These are phyloP conservation scores for Eilema griseolum DNA, from an alignment of 2,888 invertebrate genomes.

Conservation along the genomic window DNA sequence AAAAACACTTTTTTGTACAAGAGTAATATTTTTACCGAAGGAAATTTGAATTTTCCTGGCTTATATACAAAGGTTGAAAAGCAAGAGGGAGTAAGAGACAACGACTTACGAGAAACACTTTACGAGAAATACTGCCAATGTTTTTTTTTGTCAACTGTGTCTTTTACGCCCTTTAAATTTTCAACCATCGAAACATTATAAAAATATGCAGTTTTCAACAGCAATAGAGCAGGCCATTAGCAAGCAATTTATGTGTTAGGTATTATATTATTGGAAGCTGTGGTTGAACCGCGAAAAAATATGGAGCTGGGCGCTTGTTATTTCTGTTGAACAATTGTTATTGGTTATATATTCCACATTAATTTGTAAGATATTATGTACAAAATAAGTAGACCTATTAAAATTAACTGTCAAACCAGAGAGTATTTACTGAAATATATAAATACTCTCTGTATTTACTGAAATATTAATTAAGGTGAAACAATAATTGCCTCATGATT, in stretches of 20 bases:
- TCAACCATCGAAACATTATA: background rate
- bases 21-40: background rate
- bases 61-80: too few species aligned
- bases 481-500: background rate
- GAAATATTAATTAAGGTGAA: background rate
- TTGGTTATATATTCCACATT: constrained; percentile 11
- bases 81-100: too few species aligned
- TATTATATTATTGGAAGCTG: constrained; percentile 3
- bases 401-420: background rate
- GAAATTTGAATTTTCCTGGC: too few species aligned
- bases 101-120: too few species aligned
- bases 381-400: constrained; percentile 20
- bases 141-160: too few species aligned
- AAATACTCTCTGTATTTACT: too few species aligned
- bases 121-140: too few species aligned
- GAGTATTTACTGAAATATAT: background rate
- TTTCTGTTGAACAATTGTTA: constrained; percentile 9
- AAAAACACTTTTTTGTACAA: background rate
- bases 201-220: background rate
- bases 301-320: constrained; percentile 29
- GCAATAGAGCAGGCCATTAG: background rate
- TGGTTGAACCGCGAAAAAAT: constrained; percentile 13
- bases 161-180: too few species aligned
- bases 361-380: constrained; percentile 35
- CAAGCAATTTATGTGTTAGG: background rate